Evolutionary conservation across 2,797 vertebrate species (phyloP).

Genomic region (Sebastiscus albofasciatus): DNA sequence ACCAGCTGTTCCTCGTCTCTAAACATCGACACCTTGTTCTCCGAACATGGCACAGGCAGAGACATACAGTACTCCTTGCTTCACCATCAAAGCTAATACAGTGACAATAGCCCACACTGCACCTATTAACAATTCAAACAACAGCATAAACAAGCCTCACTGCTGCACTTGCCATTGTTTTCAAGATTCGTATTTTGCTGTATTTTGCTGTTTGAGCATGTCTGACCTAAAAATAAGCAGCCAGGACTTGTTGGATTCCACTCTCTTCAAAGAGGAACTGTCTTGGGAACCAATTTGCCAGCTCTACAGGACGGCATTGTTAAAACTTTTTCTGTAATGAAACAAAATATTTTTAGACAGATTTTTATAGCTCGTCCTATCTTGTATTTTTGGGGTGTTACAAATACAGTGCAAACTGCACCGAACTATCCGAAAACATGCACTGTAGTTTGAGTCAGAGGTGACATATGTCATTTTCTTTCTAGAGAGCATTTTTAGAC

Average conservation of each 20-base stretch:
- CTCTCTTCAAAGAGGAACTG: constrained; percentile 76
- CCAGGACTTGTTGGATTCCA: constrained; percentile 71
- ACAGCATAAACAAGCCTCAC: constrained; percentile 52
- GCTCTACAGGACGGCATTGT: constrained; percentile 59
- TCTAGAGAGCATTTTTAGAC: constrained; percentile 16
- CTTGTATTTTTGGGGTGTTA: constrained; percentile 27
- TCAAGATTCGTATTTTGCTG: constrained; percentile 41
- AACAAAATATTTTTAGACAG: constrained; percentile 70
- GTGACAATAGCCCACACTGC: constrained; percentile 49
- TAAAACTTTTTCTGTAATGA: constrained; percentile 63
- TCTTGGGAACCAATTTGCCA: constrained; percentile 80
- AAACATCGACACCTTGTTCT: constrained; percentile 43
- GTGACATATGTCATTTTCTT: neutral
- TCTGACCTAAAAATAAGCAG: constrained; percentile 71
- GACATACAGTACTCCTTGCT: constrained; percentile 9
- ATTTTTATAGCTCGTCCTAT: constrained; percentile 50
- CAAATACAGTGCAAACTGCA: constrained; percentile 13
- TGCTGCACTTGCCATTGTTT: constrained; percentile 55
- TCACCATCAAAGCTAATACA: constrained; percentile 49
- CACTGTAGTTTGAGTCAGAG: constrained; percentile 3
- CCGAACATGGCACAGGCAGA: constrained; percentile 7
- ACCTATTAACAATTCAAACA: constrained; percentile 67
- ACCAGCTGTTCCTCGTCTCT: constrained; percentile 40
- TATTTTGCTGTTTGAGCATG: constrained; percentile 35
- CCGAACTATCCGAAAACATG: neutral